phyloP scores from a whole-genome alignment of 2,888 invertebrate species.

The Biston stratarius region DNA sequence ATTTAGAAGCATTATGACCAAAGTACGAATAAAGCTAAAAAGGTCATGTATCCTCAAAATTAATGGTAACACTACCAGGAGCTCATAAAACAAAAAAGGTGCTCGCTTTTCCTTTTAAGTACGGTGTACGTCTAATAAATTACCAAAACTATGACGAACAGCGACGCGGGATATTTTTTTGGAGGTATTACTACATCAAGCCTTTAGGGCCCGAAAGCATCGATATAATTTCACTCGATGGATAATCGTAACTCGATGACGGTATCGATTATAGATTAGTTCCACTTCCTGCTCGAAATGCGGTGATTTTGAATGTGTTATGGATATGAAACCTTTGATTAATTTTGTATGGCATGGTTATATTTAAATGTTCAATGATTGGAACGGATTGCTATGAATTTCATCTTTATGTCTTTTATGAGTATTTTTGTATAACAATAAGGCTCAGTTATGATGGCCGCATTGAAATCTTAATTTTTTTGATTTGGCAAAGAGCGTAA shows the following conservation, averaged over 20 bases:
- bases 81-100: constrained; percentile 58
- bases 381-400: constrained; percentile 21
- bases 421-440: not conserved
- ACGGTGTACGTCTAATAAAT: constrained; percentile 57
- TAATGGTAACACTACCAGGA: constrained; percentile 31
- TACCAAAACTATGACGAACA: constrained; percentile 62
- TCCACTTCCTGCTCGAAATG: constrained; percentile 63
- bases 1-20: not conserved
- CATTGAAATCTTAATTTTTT: not conserved
- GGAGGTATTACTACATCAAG: constrained; percentile 30
- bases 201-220: constrained; percentile 22
- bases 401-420: not conserved
- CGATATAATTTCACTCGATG: constrained; percentile 33
- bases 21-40: constrained; percentile 3
- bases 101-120: constrained; percentile 53
- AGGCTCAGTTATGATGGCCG: not conserved
- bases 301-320: constrained; percentile 26
- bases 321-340: constrained; percentile 28
- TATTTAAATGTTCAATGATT: constrained; percentile 19
- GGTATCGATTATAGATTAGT: constrained; percentile 61
- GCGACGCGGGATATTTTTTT: constrained; percentile 54
- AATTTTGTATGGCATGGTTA: constrained; percentile 24
- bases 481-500: too few species aligned
- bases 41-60: constrained; percentile 24
- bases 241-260: constrained; percentile 22